A percentile compares a stretch with the other conserved stretches of the same genome.
These are phyloP conservation scores for Rhynchopsitta pachyrhyncha DNA, from an alignment of 2,113 vertebrate species.

Conservation along the genomic window DNA sequence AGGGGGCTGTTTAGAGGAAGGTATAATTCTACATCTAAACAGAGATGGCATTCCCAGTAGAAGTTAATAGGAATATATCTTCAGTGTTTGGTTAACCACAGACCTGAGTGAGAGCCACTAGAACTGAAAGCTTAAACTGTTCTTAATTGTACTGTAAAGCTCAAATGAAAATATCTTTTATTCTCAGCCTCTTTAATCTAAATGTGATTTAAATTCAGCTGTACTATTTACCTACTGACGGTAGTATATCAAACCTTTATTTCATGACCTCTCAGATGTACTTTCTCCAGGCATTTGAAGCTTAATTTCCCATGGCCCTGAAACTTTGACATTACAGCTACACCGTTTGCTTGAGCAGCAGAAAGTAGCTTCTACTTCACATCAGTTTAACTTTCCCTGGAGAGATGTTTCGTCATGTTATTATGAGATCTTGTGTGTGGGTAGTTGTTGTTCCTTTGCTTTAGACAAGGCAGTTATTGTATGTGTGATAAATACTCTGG, in stretches of 20 bases:
- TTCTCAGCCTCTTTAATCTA: constrained; percentile 57
- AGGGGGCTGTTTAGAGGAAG: constrained; percentile 47
- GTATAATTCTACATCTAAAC: constrained; percentile 49
- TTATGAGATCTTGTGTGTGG: too few species aligned
- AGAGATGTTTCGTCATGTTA: not conserved
- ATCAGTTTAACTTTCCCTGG: not conserved
- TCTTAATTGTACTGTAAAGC: constrained; percentile 66
- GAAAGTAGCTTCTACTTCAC: not conserved
- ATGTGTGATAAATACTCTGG: not conserved
- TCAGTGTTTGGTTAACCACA: constrained; percentile 63
- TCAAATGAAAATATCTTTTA: constrained; percentile 64
- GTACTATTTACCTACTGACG: constrained; percentile 2
- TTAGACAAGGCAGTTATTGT: too few species aligned
- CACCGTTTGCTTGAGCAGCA: not conserved
- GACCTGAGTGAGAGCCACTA: constrained; percentile 51
- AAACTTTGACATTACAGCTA: not conserved
- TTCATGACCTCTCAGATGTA: not conserved
- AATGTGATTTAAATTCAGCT: constrained; percentile 48
- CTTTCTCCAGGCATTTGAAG: not conserved
- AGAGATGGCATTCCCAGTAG: constrained; percentile 49
- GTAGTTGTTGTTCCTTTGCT: not conserved
- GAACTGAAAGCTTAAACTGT: constrained; percentile 61
- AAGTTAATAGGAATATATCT: constrained; percentile 49
- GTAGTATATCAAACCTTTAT: constrained; percentile 8
- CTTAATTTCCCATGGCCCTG: not conserved